Conservation (phyloP, 1,140 invertebrate genomes). For the Cydia strobilella region DNA sequence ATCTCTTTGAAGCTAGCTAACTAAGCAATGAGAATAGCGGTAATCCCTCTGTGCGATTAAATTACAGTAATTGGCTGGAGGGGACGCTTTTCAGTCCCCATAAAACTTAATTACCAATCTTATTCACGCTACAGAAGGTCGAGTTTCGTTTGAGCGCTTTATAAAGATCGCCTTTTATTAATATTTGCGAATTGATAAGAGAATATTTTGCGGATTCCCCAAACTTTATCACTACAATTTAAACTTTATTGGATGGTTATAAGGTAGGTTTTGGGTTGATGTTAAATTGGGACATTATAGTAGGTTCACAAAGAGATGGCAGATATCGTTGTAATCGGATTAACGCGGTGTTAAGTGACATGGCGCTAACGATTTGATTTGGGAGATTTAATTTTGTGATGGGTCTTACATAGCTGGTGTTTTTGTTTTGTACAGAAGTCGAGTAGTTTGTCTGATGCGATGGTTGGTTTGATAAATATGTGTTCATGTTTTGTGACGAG, state of each 20-base stretch:
- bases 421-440: slow-evolving; percentile 5
- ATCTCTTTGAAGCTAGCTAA: background rate
- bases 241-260: slow-evolving; percentile 24
- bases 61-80: slow-evolving; percentile 73
- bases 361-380: slow-evolving; percentile 70
- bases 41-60: slow-evolving; percentile 73
- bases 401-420: slow-evolving; percentile 26
- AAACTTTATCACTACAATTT: background rate
- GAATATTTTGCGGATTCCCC: slow-evolving; percentile 37
- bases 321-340: slow-evolving; percentile 69
- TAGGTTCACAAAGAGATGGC: slow-evolving; percentile 63
- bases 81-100: slow-evolving; percentile 42
- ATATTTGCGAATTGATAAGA: slow-evolving; percentile 58
- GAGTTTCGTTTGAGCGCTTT: slow-evolving; percentile 40
- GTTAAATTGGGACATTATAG: slow-evolving; percentile 38
- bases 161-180: slow-evolving; percentile 52
- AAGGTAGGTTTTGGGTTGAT: slow-evolving; percentile 31
- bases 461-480: background rate
- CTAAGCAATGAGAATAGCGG: slow-evolving; percentile 30
- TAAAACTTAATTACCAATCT: slow-evolving; percentile 35
- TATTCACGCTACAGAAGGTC: slow-evolving; percentile 43
- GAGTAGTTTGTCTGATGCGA: background rate
- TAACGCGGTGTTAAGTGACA: slow-evolving; percentile 67
- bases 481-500: background rate
- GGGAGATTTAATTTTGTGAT: slow-evolving; percentile 38